These are phyloP conservation scores for Pluvianellus socialis DNA, from an alignment of 2,113 vertebrate genomes.

Conservation along the genomic window DNA sequence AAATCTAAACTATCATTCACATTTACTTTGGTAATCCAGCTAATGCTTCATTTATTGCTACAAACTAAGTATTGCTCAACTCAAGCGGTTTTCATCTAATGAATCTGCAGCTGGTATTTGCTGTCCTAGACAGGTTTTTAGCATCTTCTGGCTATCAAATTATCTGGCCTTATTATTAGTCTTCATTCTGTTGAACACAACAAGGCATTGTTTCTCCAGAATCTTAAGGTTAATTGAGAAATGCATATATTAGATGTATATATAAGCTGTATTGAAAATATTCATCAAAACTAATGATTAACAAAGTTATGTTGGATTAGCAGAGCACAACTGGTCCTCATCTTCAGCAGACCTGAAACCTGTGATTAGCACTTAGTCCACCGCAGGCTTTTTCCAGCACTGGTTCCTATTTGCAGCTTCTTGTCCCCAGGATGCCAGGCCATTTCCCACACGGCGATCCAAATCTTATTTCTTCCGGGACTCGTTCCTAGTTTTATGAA, in stretches of 20 bases:
- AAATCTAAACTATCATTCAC: not conserved
- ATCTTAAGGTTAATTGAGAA: constrained; percentile 22
- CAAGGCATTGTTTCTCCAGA: constrained; percentile 36
- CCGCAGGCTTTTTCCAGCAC: not conserved
- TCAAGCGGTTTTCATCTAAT: not conserved
- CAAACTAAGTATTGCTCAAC: not conserved
- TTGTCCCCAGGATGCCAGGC: not conserved
- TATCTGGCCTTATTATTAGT: constrained; percentile 20
- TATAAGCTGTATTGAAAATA: not conserved
- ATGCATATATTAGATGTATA: not conserved
- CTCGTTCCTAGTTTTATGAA: not conserved
- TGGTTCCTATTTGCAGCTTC: not conserved
- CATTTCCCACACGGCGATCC: not conserved
- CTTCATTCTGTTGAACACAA: constrained; percentile 23
- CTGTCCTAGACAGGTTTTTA: constrained; percentile 10
- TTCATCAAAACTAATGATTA: not conserved
- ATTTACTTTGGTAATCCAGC: not conserved
- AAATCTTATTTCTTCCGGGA: not conserved
- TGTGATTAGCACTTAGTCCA: not conserved
- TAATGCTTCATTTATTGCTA: not conserved
- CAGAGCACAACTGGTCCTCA: not conserved
- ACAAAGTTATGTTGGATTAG: not conserved
- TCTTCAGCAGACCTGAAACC: not conserved
- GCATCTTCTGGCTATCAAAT: constrained; percentile 33
- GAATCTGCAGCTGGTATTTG: not conserved